Base-by-base conservation (phyloP, 2,113 vertebrate species). In the Opisthocomus hoazin region DNA sequence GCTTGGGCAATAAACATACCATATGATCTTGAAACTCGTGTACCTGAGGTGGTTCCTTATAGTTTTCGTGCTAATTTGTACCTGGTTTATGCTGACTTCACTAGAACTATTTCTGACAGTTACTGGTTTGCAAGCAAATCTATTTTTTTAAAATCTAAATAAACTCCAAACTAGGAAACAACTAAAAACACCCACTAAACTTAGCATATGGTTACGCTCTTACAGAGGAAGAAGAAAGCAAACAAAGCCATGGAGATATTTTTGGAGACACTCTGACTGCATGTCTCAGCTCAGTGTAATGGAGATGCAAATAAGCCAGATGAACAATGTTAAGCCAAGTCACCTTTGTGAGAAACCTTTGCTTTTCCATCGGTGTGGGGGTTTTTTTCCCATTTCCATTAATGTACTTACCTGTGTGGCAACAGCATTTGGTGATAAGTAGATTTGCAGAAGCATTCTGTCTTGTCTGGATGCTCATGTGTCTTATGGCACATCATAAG, bases 181-280 rank as follows among this genome's bases (percentile, higher is more conserved):
- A 88, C 79, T 80, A 8, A 88, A 92, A 88, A 73, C 87, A 80
- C 83, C 75, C 85, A 88, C 82, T 85, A 70, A 86, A 91, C 68
- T 78, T 90, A 95, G 83, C 93, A 96, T 90, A 93, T 93, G 79
- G 82, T 70, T 93, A 20, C 1, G 1, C 39, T 94, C 70, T 50
- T 57, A 37, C 10, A 77, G 86, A 85, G 34, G 82, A 88, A 65
- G 60, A 87, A 75, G 46, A 83, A 88, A 88, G 83, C 73, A 90
- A 93, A 93, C 85, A 96, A 93, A 92, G 64, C 58, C 48, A 45
- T 43, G 36, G 84, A 84, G 84, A n/a, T 96, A 71, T 84, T 89
- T 97, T 91, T 91, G 60, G 93, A 84, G 84, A n/a, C 36, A 18
- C 64, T 64, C 43, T 10, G 53, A 39, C 76, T 93, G 56, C 11